Evolutionary conservation across 2,888 invertebrate genomes (phyloP), one percentile per base, ranked within the genome.

Genomic region (Thymelicus lineola): DNA sequence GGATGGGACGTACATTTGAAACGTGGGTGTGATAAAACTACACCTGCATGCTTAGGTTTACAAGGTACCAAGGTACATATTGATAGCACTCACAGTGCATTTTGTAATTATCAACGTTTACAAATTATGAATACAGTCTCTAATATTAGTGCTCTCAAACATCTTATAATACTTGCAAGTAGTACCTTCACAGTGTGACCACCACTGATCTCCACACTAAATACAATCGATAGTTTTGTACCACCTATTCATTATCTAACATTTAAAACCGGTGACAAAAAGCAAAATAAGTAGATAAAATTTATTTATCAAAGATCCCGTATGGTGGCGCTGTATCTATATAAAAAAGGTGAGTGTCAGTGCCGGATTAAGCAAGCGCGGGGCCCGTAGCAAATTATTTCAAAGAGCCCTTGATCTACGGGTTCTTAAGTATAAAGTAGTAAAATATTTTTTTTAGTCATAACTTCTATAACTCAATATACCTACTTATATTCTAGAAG

Each of bases 31-130:
- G 50, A 50, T 50, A 57, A n/a, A 46, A 45, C 55, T 50, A 55
- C 53, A 57, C 28, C 35, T 45, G 6, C 45, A 15, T 57, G 50
- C n/a, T 63, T 17, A n/a, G 17, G 20, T 42, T 50, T 45, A 4
- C 45, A 36, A 36, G n/a, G 42, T 61, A 62, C 15, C 5, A 0
- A 6, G 35, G 20, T 48, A 67, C 20, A 7, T 9, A 28, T 61
- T 9, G 45, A 15, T 36, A n/a, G 68, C 61, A 62, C 68, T 68
- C 62, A 62, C 61, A 68, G 68, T 62, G 68, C 68, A 62, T 15
- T 46, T 58, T 58, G 57, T 46, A 28, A 57, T 53, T 14, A 60
- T 45, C 55, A 68, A 57, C 36, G 38, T 48, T 62, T 35, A 46
- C 9, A 62, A 45, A 62, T 28, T 36, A 50, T 36, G 46, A 61